Conservation (phyloP, 2,113 vertebrate species). For the Corynorhinus townsendii region DNA sequence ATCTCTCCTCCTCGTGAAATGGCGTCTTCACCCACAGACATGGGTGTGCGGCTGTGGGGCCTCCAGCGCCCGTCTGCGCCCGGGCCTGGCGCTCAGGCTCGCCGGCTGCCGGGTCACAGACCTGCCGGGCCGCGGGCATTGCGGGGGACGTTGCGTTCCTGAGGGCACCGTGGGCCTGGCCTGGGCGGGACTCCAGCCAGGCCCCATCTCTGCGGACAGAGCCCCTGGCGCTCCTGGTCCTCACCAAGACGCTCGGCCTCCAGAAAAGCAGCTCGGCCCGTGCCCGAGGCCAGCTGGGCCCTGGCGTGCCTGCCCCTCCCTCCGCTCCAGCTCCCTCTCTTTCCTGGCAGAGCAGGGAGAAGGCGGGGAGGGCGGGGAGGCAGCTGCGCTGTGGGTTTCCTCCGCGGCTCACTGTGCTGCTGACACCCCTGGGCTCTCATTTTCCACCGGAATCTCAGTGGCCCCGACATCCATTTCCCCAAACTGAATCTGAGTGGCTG, state of each 20-base stretch:
- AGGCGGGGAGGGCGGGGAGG: neutral
- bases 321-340: too few species aligned
- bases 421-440: neutral
- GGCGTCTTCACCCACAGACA: rapidly evolving
- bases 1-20: neutral
- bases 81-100: neutral
- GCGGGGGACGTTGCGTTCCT: neutral
- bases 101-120: too few species aligned
- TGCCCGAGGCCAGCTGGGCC: neutral
- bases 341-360: rapidly evolving
- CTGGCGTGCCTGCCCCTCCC: neutral
- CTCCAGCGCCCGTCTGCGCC: neutral
- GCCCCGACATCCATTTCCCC: too few species aligned
- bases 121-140: too few species aligned
- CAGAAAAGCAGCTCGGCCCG: neutral
- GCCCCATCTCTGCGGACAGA: neutral
- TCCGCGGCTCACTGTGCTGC: neutral
- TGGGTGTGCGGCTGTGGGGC: neutral
- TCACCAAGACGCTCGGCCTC: neutral
- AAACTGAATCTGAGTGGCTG: neutral
- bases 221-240: slow-evolving; percentile 42
- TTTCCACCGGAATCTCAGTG: neutral
- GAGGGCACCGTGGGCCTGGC: neutral
- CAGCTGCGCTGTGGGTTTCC: neutral
- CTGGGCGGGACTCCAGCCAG: neutral